A percentile compares a stretch with the other conserved stretches of the same genome.
Evolutionary conservation across 2,888 invertebrate species (phyloP).

Genomic region (Eristalis arbustorum): DNA sequence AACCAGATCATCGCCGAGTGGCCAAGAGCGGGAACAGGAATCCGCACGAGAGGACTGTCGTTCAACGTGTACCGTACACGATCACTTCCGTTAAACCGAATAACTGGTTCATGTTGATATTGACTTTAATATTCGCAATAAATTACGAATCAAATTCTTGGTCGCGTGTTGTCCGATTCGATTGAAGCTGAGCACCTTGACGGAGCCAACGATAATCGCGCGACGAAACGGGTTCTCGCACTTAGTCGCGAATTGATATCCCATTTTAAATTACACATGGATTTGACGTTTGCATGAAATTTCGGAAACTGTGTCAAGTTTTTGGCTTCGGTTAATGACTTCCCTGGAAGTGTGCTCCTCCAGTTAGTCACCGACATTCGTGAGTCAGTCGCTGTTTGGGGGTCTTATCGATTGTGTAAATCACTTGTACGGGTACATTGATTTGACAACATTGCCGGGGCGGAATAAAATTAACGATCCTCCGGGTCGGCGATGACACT

Average conservation of each 20-base stretch:
- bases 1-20: constrained; percentile 30
- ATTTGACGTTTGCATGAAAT: constrained; percentile 17
- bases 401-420: background rate
- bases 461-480: background rate
- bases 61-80: constrained; percentile 30
- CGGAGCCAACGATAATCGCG: constrained; percentile 5
- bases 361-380: background rate
- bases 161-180: background rate
- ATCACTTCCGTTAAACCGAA: constrained; percentile 44
- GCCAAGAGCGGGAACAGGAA: constrained; percentile 47
- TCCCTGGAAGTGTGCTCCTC: background rate
- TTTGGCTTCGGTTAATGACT: constrained; percentile 1
- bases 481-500: background rate
- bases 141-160: constrained; percentile 21
- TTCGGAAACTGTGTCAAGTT: constrained; percentile 34
- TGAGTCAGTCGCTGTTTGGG: background rate
- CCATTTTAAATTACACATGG: constrained; percentile 17
- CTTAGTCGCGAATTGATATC: constrained; percentile 19
- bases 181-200: background rate
- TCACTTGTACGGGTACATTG: background rate
- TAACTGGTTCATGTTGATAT: constrained; percentile 58
- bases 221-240: constrained; percentile 31
- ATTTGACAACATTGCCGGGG: background rate
- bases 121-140: constrained; percentile 50
- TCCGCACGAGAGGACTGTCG: constrained; percentile 30